Evolutionary conservation across 2,888 invertebrate species (phyloP).

Genomic region (Vesta saturnalis): DNA sequence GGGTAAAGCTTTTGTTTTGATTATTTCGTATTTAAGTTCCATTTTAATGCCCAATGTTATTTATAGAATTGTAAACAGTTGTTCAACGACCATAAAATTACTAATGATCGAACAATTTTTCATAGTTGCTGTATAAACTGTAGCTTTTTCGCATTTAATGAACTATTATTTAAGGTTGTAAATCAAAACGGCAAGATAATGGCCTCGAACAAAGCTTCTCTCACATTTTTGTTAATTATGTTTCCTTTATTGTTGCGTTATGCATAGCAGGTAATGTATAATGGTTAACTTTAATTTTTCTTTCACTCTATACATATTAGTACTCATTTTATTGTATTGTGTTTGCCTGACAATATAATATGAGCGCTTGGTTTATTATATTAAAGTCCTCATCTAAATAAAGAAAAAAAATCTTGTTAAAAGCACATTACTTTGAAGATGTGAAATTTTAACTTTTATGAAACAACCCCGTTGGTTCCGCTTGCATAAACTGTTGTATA

Average conservation of each 20-base stretch:
- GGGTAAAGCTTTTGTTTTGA: not conserved
- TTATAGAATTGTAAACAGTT: slow-evolving; percentile 17
- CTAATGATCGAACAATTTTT: slow-evolving; percentile 23
- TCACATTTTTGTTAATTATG: not conserved
- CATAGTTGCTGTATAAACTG: slow-evolving; percentile 17
- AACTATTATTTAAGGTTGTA: slow-evolving; percentile 24
- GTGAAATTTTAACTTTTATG: slow-evolving; percentile 1
- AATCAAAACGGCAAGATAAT: slow-evolving; percentile 23
- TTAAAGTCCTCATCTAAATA: no score
- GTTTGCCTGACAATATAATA: no score
- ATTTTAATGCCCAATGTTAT: not conserved
- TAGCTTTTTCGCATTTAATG: slow-evolving; percentile 25
- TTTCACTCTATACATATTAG: no score
- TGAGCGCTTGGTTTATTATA: no score
- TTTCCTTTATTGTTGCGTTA: slow-evolving; percentile 14
- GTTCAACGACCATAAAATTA: slow-evolving; percentile 22
- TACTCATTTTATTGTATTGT: no score
- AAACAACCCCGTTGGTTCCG: not conserved
- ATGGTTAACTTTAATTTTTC: not conserved
- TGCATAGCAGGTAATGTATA: slow-evolving; percentile 3
- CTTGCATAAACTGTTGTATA: not conserved
- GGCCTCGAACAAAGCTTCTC: slow-evolving; percentile 7
- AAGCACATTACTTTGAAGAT: not conserved
- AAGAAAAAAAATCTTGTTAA: not conserved
- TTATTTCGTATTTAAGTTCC: no score